These are phyloP conservation scores for Pycnomerus fuliginosus DNA, from an alignment of 2,888 invertebrate species.

Conservation along the genomic window DNA sequence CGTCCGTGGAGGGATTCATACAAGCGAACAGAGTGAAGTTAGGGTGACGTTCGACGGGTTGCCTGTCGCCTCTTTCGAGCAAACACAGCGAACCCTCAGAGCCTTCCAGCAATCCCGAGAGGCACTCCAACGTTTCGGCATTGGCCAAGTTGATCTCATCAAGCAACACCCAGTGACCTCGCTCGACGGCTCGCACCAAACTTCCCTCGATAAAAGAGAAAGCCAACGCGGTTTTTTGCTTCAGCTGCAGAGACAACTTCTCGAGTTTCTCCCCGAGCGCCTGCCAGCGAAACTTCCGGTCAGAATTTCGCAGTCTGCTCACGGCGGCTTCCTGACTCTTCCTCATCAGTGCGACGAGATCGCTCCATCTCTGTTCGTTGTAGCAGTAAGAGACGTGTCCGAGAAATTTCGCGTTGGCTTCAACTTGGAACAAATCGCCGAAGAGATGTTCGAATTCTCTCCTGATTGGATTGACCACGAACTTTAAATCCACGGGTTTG, in stretches of 20 bases:
- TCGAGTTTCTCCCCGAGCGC: slow-evolving; percentile 9
- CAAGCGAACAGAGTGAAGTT: slow-evolving; percentile 96
- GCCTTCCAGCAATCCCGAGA: slow-evolving; percentile 87
- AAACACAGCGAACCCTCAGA: slow-evolving; percentile 77
- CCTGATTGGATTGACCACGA: slow-evolving; percentile 77
- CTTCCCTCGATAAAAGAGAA: slow-evolving; percentile 95
- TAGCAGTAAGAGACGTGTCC: slow-evolving; percentile 76
- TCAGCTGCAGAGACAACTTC: slow-evolving; percentile 73
- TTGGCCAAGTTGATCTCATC: slow-evolving; percentile 99
- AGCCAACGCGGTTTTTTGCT: slow-evolving; percentile 69
- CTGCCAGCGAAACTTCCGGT: slow-evolving; percentile 25
- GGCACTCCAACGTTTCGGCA: slow-evolving; percentile 92
- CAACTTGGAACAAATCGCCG: slow-evolving; percentile 70
- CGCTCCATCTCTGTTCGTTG: slow-evolving; percentile 69
- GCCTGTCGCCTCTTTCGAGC: slow-evolving; percentile 87
- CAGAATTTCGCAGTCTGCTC: neutral
- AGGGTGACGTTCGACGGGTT: slow-evolving; percentile 76
- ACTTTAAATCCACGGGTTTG: slow-evolving; percentile 91
- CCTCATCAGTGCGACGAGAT: slow-evolving; percentile 73
- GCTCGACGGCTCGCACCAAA: slow-evolving; percentile 84
- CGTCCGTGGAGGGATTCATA: slow-evolving; percentile 99
- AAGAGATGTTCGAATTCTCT: slow-evolving; percentile 84
- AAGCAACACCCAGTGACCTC: slow-evolving; percentile 93
- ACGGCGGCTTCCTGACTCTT: slow-evolving; percentile 68
- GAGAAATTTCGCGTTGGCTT: slow-evolving; percentile 81